Evolutionary conservation across 1,140 invertebrate genomes (phyloP).

Genomic region (Macrosteles quadrilineatus): DNA sequence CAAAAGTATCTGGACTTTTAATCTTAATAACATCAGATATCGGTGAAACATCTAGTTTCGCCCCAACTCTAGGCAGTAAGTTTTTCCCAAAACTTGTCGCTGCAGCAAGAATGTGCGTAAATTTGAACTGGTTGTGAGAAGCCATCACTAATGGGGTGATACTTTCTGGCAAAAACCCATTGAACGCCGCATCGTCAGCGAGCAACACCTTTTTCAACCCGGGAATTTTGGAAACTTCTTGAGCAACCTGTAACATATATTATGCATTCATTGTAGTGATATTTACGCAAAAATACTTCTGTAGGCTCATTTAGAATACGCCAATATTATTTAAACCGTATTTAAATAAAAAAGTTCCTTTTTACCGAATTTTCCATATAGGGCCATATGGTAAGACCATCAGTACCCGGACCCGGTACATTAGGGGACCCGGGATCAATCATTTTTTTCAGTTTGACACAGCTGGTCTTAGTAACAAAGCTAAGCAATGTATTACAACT

Average conservation of each 20-base stretch:
- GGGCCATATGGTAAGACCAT: too few relatives aligned
- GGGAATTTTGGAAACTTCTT: slow-evolving; percentile 76
- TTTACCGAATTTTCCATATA: too few relatives aligned
- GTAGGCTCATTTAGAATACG: too few relatives aligned
- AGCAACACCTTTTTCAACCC: slow-evolving; percentile 85
- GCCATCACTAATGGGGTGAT: slow-evolving; percentile 85
- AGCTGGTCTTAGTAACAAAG: too few relatives aligned
- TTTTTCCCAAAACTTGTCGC: slow-evolving; percentile 89
- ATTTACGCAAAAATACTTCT: too few relatives aligned
- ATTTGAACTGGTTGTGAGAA: slow-evolving; percentile 91
- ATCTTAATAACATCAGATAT: slow-evolving; percentile 93
- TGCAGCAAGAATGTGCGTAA: slow-evolving; percentile 90
- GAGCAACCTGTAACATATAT: slow-evolving; percentile 65
- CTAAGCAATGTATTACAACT: too few relatives aligned
- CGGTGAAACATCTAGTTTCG: slow-evolving; percentile 93
- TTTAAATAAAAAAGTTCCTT: too few relatives aligned
- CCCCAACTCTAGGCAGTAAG: slow-evolving; percentile 88
- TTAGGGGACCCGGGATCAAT: too few relatives aligned
- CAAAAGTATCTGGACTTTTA: slow-evolving; percentile 88
- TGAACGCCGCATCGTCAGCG: slow-evolving; percentile 85
- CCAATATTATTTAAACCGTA: too few relatives aligned
- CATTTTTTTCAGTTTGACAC: too few relatives aligned
- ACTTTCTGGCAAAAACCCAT: slow-evolving; percentile 85
- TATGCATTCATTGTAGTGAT: too few relatives aligned
- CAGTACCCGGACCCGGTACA: too few relatives aligned